Evolutionary conservation across 2,797 vertebrate species (phyloP).

Genomic region (Tokudaia tokunoshimensis): DNA sequence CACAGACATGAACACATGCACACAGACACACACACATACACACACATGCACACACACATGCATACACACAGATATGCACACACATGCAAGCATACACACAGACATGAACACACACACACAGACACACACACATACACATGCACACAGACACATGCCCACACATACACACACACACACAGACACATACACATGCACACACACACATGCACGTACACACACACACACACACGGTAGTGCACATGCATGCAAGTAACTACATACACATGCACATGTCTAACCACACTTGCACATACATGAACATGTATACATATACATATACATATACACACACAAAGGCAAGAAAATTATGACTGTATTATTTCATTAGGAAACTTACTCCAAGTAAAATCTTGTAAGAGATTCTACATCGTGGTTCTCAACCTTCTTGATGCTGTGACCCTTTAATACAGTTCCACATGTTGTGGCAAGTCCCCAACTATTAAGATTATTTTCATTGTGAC

Average conservation of each 20-base stretch:
- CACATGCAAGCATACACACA: too few relatives aligned
- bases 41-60: too few relatives aligned
- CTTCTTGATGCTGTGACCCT: neutral
- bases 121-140: neutral
- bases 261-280: neutral
- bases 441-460: neutral
- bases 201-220: neutral
- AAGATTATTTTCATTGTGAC: neutral
- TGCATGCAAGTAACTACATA: neutral
- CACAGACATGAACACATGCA: too few relatives aligned
- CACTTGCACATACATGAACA: neutral
- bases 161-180: neutral
- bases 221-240: neutral
- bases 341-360: neutral
- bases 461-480: neutral
- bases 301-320: neutral
- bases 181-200: neutral
- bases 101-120: neutral
- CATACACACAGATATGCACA: too few relatives aligned
- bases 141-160: neutral
- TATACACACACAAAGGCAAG: neutral
- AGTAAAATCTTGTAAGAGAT: neutral
- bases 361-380: conserved; percentile 3
- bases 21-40: too few relatives aligned
- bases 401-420: neutral